Conservation (phyloP, 2,888 invertebrate genomes). For the Amiota minor region DNA sequence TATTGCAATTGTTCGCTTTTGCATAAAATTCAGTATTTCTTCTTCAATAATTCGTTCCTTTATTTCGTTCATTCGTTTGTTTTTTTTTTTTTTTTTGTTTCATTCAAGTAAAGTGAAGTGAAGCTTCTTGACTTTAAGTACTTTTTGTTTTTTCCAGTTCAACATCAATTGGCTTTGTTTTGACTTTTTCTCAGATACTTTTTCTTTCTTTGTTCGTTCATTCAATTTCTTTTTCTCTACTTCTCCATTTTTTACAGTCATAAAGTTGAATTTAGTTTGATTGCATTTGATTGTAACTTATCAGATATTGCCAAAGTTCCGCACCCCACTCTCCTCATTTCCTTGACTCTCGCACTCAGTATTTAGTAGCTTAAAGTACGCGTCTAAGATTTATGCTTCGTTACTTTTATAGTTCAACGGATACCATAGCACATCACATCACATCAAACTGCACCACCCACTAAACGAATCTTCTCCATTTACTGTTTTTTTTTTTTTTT, state of each 20-base stretch:
- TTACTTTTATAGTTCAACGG: conserved; percentile 55
- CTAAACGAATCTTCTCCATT: background rate
- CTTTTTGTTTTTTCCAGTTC: conserved; percentile 41
- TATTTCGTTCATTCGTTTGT: conserved; percentile 25
- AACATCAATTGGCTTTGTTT: conserved; percentile 23
- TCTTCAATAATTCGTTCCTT: conserved; percentile 49
- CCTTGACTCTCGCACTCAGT: conserved; percentile 4
- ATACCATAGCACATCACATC: too few species aligned
- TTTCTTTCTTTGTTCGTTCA: conserved; percentile 3
- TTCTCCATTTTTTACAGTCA: conserved; percentile 40
- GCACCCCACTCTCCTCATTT: too few species aligned
- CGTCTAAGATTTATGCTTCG: conserved; percentile 59
- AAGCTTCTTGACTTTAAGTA: conserved; percentile 26
- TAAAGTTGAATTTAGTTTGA: conserved; percentile 65
- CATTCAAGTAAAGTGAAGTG: conserved; percentile 48
- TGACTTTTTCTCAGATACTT: conserved; percentile 17
- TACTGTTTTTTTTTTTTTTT: conserved; percentile 4
- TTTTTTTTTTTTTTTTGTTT: conserved; percentile 18
- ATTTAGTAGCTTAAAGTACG: too few species aligned
- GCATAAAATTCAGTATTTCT: conserved; percentile 18
- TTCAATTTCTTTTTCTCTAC: conserved; percentile 2
- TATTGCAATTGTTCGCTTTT: conserved; percentile 26
- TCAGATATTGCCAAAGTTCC: conserved; percentile 46
- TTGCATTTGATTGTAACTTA: conserved; percentile 67
- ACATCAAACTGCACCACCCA: conserved; percentile 15